Percentiles rank a stretch among this genome's conserved stretches.
Evolutionary conservation across 2,113 vertebrate genomes (phyloP).

Genomic region (Eptesicus fuscus): DNA sequence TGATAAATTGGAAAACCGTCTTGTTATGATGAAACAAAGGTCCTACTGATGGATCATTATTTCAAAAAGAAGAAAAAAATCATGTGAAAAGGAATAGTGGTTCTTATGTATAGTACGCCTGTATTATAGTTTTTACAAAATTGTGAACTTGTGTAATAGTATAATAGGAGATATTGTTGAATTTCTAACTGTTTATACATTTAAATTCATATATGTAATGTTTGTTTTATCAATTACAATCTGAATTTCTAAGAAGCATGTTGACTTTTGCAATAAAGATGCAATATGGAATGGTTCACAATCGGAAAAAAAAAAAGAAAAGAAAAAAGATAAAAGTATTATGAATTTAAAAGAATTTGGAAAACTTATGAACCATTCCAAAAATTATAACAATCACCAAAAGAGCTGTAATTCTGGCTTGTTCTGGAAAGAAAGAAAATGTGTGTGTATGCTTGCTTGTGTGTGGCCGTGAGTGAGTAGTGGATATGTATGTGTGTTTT

Average conservation of each 20-base stretch:
- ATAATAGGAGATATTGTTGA: conserved; percentile 92
- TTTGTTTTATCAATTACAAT: conserved; percentile 98
- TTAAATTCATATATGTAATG: conserved; percentile 98
- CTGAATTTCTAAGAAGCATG: conserved; percentile 99
- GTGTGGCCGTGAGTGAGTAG: not conserved
- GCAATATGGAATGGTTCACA: conserved; percentile 90
- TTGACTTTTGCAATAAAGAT: conserved; percentile 99
- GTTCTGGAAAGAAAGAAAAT: conserved; percentile 54
- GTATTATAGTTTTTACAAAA: conserved; percentile 93
- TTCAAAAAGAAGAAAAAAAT: conserved; percentile 72
- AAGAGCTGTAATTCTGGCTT: conserved; percentile 84
- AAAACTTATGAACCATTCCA: conserved; percentile 89
- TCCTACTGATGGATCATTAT: conserved; percentile 53
- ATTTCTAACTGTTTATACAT: conserved; percentile 99
- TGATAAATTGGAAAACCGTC: conserved; percentile 33
- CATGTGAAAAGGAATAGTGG: conserved; percentile 86
- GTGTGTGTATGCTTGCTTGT: conserved; percentile 27
- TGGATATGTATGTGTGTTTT: not conserved
- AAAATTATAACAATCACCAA: conserved; percentile 83
- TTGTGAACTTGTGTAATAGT: conserved; percentile 94
- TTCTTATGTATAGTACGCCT: conserved; percentile 87
- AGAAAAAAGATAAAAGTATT: conserved; percentile 74
- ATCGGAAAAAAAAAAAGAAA: conserved; percentile 73
- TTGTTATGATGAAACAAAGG: conserved; percentile 43
- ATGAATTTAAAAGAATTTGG: conserved; percentile 81